phyloP scores from a whole-genome alignment of 2,888 invertebrate genomes.

The Diaphora mendica region DNA sequence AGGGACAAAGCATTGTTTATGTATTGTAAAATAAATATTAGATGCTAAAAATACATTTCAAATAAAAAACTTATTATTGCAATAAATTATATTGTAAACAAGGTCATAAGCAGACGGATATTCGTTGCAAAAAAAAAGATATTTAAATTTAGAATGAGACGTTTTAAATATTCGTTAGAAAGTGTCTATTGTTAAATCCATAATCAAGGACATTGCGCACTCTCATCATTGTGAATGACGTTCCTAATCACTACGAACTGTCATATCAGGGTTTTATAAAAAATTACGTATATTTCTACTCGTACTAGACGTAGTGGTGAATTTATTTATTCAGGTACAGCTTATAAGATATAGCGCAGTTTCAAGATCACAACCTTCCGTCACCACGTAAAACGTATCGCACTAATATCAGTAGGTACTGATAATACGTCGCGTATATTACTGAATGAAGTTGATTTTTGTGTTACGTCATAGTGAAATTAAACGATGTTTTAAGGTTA shows the following conservation, averaged over 20 bases:
- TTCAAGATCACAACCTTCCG: background rate
- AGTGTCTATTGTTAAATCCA: background rate
- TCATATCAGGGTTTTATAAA: background rate
- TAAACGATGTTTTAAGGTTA: background rate
- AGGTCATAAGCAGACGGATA: background rate
- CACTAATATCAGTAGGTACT: conserved; percentile 10
- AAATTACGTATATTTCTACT: background rate
- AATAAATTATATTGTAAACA: background rate
- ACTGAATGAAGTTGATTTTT: conserved; percentile 3
- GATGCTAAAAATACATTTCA: background rate
- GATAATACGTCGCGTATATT: background rate
- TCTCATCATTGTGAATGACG: background rate
- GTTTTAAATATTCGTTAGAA: background rate
- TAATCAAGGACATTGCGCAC: background rate
- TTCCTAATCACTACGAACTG: background rate
- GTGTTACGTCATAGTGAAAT: conserved; percentile 2
- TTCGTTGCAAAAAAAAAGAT: background rate
- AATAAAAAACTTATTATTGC: background rate
- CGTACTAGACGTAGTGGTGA: background rate
- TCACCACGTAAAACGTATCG: background rate
- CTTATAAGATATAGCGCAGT: background rate
- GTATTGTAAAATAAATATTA: too few relatives aligned
- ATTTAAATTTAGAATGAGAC: background rate
- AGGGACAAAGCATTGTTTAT: too few relatives aligned
- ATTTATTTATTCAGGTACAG: background rate